Evolutionary conservation across 2,113 vertebrate species (phyloP).

Genomic region (Loxodonta africana): DNA sequence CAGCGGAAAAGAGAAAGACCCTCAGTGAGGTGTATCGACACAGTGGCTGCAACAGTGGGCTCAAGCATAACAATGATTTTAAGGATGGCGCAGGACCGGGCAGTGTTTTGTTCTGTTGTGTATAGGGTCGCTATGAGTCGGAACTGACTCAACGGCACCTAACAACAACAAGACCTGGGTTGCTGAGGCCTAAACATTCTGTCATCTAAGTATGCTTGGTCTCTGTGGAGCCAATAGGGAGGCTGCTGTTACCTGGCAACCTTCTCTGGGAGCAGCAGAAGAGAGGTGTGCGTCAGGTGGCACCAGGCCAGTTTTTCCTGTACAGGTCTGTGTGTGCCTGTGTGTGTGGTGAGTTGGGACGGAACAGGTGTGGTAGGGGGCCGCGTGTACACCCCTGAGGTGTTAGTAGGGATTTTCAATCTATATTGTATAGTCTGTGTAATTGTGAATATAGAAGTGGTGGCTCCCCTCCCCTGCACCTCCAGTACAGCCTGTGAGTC

Average conservation of each 20-base stretch:
- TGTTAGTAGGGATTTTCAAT: background rate
- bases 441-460: background rate
- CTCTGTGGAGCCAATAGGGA: background rate
- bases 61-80: no score
- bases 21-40: no score
- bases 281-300: background rate
- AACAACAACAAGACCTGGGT: background rate
- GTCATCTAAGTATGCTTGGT: background rate
- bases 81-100: no score
- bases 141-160: no score
- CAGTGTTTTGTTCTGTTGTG: no score
- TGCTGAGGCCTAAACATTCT: background rate
- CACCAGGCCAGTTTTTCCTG: background rate
- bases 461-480: fast-evolving
- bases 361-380: background rate
- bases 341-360: background rate
- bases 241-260: background rate
- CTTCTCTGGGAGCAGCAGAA: background rate
- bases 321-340: no score
- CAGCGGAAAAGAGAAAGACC: no score
- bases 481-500: background rate
- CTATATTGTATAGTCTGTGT: background rate
- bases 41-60: no score
- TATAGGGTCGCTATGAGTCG: no score
- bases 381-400: fast-evolving